Base-by-base conservation (phyloP, 2,113 vertebrate species). In the Pseudorasbora parva region DNA sequence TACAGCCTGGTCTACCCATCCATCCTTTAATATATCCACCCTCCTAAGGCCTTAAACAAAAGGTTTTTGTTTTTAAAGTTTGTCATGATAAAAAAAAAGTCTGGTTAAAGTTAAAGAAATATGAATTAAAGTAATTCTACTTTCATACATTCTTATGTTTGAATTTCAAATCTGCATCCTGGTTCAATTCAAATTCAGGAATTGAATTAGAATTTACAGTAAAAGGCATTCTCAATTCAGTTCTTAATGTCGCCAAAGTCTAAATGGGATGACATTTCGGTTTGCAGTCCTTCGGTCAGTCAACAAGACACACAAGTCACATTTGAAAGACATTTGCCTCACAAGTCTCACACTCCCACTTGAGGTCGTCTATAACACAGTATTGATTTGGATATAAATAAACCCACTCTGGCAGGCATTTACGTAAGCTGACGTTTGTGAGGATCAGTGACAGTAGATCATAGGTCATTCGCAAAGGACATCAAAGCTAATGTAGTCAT, bases 331-430 rank as follows among this genome's bases (percentile, higher is more conserved):
- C 77, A 27, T 73, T 62, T 23, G 47, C 25, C 74, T 78, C 45
- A 87, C 78, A 82, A 77, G 49, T 84, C 62, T 45, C 57, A 60
- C 57, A 69, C 33, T 51, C 73, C 45, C 45, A 41, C 30, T 30
- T 85, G 69, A 74, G 77, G 66, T 71, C 51, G 62, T 87, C 25
- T 77, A 84, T 47, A 75, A 25, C 37, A 54, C 69, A 57, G 41
- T 78, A 84, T 87, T 45, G 79, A 87, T 78, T 47, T 56, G 72
- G 68, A 66, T 82, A 62, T 60, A 82, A 84, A 82, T 71, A 78
- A 68, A 37, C 72, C 83, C 43, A 73, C 78, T 81, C 45, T 78
- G 68, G 62, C 37, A 78, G 78, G 60, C 62, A 45, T 84, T 81
- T 75, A 57, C 64, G 49, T 68, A 82, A 82, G 81, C 68, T 74